Conservation (phyloP, 1,140 invertebrate species). For the Tyrophagus putrescentiae region DNA sequence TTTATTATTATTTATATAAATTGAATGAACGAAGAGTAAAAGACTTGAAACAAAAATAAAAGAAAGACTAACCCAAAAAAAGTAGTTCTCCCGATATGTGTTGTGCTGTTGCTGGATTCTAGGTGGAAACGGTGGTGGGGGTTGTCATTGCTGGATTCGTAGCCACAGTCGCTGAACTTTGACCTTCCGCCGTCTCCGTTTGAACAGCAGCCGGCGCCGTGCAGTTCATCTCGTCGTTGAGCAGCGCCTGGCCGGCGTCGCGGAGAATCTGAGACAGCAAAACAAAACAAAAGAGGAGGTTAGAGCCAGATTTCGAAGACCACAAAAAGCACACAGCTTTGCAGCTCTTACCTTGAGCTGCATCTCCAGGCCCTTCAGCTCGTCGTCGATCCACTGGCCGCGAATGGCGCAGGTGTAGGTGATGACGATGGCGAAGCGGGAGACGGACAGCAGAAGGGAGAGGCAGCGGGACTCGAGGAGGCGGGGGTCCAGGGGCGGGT, state of each 20-base stretch:
- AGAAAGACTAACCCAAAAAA: no score
- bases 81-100: no score
- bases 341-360: slow-evolving; percentile 43
- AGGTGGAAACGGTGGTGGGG: no score
- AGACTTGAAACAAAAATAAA: no score
- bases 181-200: not conserved
- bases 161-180: not conserved
- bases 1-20: no score
- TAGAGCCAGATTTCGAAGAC: not conserved
- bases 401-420: slow-evolving; percentile 34
- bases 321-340: not conserved
- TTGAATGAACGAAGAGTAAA: no score
- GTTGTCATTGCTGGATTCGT: not conserved
- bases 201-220: not conserved
- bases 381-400: slow-evolving; percentile 48
- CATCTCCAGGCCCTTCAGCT: slow-evolving; percentile 50
- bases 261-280: slow-evolving; percentile 34
- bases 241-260: slow-evolving; percentile 38
- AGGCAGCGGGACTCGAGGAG: slow-evolving; percentile 52
- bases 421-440: slow-evolving; percentile 44
- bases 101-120: no score
- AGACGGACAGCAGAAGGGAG: slow-evolving; percentile 51
- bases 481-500: slow-evolving; percentile 52
- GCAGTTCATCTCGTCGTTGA: slow-evolving; percentile 9
- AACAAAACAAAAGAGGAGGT: not conserved